Evolutionary conservation across 2,797 vertebrate species (phyloP).

Genomic region (Decapterus maruadsi): DNA sequence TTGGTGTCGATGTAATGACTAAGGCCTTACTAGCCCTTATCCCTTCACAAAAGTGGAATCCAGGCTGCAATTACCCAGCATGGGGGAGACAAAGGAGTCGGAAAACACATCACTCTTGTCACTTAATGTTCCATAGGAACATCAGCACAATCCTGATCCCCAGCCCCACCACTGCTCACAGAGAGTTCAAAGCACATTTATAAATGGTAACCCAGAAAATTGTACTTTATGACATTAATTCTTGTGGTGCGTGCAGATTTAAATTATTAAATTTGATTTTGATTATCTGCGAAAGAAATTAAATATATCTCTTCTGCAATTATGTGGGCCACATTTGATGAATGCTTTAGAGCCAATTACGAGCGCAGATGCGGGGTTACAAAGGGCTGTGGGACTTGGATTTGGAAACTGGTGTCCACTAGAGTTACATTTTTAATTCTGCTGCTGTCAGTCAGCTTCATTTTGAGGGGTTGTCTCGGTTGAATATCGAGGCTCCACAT

Average conservation of each 20-base stretch:
- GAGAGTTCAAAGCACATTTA: constrained; percentile 41
- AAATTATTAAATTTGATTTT: constrained; percentile 35
- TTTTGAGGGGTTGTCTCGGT: not conserved
- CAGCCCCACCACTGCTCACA: constrained; percentile 19
- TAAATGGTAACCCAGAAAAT: constrained; percentile 31
- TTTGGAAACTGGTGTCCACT: constrained; percentile 14
- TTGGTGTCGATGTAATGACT: constrained; percentile 53
- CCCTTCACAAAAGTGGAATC: constrained; percentile 65
- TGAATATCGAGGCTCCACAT: not conserved
- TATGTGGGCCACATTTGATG: not conserved
- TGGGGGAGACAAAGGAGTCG: constrained; percentile 57
- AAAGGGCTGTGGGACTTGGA: not conserved
- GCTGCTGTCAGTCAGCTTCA: not conserved
- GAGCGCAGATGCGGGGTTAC: not conserved
- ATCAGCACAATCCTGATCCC: constrained; percentile 33
- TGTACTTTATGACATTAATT: constrained; percentile 20
- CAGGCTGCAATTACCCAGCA: constrained; percentile 64
- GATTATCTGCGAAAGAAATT: constrained; percentile 31
- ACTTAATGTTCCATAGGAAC: constrained; percentile 56
- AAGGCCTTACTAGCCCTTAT: constrained; percentile 39
- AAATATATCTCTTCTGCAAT: constrained; percentile 19
- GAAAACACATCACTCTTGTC: constrained; percentile 68
- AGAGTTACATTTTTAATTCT: not conserved
- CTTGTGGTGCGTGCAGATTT: constrained; percentile 29
- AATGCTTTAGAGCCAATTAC: not conserved